These are phyloP conservation scores for Chanos chanos DNA, from an alignment of 2,797 vertebrate species.

Conservation along the genomic window DNA sequence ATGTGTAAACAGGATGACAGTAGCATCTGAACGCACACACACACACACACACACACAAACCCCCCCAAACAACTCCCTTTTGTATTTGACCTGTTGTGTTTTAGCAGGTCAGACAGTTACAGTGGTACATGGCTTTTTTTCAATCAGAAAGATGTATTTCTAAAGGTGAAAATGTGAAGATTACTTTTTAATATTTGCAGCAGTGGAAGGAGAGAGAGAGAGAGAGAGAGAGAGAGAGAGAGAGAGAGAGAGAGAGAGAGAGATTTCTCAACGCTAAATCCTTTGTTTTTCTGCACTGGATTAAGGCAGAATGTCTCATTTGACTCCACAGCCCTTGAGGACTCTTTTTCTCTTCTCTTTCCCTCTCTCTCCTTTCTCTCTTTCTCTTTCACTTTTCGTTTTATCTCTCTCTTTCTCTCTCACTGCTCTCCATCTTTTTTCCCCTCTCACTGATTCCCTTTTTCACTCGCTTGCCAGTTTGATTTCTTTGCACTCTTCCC, in stretches of 20 bases:
- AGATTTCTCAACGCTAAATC: constrained; percentile 46
- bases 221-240: neutral
- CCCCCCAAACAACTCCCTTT: no score
- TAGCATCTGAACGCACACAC: neutral
- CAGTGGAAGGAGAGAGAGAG: no score
- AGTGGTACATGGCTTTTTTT: no score
- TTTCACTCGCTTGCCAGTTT: no score
- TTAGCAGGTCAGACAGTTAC: no score
- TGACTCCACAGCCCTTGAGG: constrained; percentile 50
- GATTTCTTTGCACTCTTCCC: no score
- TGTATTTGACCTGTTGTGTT: no score
- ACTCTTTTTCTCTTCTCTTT: constrained; percentile 17
- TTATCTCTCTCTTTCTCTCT: constrained; percentile 31
- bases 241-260: constrained; percentile 13
- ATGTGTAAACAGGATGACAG: neutral
- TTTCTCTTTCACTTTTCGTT: constrained; percentile 36
- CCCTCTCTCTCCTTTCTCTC: neutral
- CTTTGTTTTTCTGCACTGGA: constrained; percentile 54
- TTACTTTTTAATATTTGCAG: no score
- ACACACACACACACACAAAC: neutral
- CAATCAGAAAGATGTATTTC: no score
- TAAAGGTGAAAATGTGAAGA: no score
- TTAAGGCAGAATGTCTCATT: constrained; percentile 59
- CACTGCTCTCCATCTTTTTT: constrained; percentile 28
- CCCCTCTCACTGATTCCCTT: constrained; percentile 1